Evolutionary conservation across 1,140 invertebrate species (phyloP).

Genomic region (Hyposmocoma kahamanoa): DNA sequence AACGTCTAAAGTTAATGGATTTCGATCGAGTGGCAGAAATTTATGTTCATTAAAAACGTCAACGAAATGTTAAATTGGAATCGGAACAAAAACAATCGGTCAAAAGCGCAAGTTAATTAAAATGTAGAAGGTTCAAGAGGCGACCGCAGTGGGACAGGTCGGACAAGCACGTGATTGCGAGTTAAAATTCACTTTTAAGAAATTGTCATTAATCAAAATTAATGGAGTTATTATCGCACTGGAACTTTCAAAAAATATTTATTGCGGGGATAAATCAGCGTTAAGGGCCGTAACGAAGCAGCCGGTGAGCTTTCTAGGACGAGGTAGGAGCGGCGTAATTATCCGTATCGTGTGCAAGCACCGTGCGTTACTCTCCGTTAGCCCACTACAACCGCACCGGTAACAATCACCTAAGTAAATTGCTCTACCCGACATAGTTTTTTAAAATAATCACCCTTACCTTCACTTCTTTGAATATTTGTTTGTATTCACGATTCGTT

Average conservation of each 20-base stretch:
- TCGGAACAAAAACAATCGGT: slow-evolving; percentile 48
- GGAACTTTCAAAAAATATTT: slow-evolving; percentile 71
- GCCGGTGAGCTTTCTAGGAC: slow-evolving; percentile 60
- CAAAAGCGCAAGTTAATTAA: slow-evolving; percentile 57
- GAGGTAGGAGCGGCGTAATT: slow-evolving; percentile 36
- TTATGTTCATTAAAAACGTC: slow-evolving; percentile 16
- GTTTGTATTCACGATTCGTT: too few species aligned
- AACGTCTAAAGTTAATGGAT: neutral
- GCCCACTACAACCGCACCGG: neutral
- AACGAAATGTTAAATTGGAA: slow-evolving; percentile 24
- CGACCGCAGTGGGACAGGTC: slow-evolving; percentile 41
- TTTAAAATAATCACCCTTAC: too few species aligned
- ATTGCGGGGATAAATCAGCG: slow-evolving; percentile 65
- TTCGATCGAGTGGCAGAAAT: slow-evolving; percentile 7
- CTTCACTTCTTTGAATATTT: too few species aligned
- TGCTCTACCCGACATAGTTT: too few species aligned
- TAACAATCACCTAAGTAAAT: too few species aligned
- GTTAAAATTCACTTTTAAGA: slow-evolving; percentile 67
- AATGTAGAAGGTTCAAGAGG: slow-evolving; percentile 38
- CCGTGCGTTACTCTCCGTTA: too few species aligned
- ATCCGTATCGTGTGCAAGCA: slow-evolving; percentile 7
- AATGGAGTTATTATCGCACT: slow-evolving; percentile 72
- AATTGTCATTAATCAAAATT: slow-evolving; percentile 72
- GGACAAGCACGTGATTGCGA: slow-evolving; percentile 27
- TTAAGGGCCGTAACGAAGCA: slow-evolving; percentile 65